Evolutionary conservation across 2,113 vertebrate species (phyloP), one percentile per base, ranked within the genome.

Genomic region (Sinocyclocheilus maitianheensis): DNA sequence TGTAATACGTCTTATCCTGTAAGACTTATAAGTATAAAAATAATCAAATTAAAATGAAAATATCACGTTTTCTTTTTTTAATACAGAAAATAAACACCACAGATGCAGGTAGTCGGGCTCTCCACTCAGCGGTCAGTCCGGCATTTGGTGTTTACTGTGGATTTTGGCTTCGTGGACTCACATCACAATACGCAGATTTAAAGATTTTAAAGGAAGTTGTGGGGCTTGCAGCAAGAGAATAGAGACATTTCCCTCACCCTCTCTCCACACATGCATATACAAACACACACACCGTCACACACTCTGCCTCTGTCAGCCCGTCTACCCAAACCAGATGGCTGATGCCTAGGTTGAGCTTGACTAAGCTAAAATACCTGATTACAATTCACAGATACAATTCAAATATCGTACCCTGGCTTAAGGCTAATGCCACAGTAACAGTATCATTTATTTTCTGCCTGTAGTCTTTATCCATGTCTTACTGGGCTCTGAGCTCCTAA

Each of bases 321-420:
- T 93, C 95, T 92, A 93, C 92, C 94, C 93, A 93, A 94, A 96
- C 93, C 96, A 96, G 95, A 96, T 96, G 95, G 96, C 96, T 94
- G 92, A 93, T 94, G 94, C 94, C 96, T 95, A 95, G 94, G 96
- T 83, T 83, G 77, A 88, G 95, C 92, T 95, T 93, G 94, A 94
- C 96, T 97, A 96, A 96, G 96, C 97, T 97, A 97, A 98, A 99
- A 97, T 96, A 98, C 96, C 97, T 98, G 96, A 98, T 99, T 98
- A 97, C 94, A 94, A 99, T 99, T 99, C 97, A 95, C 88, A 93
- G 94, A 95, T 95, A 96, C 94, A 95, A 96, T 95, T 97, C 94
- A 93, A 95, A 96, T 96, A 95, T 93, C 94, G 95, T 95, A 95
- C 93, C 92, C 90, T 89, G 96, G 97, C 96, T 99, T 98, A 99